These are phyloP conservation scores for Sarotherodon lohbergeri DNA, from an alignment of 2,113 vertebrate species.

Conservation along the genomic window DNA sequence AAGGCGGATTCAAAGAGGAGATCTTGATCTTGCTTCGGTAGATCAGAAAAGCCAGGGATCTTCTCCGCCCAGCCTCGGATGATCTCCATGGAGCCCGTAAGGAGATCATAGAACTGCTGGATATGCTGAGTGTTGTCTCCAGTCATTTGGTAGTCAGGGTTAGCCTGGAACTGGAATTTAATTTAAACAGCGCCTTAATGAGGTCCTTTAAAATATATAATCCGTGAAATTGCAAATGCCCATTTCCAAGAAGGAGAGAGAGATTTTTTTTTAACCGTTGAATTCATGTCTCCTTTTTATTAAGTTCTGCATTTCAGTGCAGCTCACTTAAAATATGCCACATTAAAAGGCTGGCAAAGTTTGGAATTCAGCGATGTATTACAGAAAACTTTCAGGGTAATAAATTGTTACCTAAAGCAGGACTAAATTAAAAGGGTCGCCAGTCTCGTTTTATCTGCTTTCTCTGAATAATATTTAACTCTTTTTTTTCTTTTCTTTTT, in stretches of 20 bases:
- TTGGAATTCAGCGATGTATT: conserved; percentile 22
- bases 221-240: conserved; percentile 90
- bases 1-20: conserved; percentile 98
- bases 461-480: background rate
- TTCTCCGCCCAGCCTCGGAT: conserved; percentile 98
- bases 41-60: conserved; percentile 90
- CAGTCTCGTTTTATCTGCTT: background rate
- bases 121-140: conserved; percentile 98
- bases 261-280: conserved; percentile 73
- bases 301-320: conserved; percentile 78
- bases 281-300: conserved; percentile 79
- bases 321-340: conserved; percentile 77
- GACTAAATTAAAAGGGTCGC: conserved; percentile 17
- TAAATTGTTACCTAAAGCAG: conserved; percentile 1
- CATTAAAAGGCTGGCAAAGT: conserved; percentile 61
- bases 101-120: conserved; percentile 98
- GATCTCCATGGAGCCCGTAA: conserved; percentile 99
- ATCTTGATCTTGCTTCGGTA: conserved; percentile 92
- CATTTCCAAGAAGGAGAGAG: conserved; percentile 70
- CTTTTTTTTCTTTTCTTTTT: background rate
- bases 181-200: conserved; percentile 85
- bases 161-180: conserved; percentile 97
- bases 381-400: conserved; percentile 34
- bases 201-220: conserved; percentile 89
- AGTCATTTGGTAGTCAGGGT: conserved; percentile 97